A percentile compares a stretch with the other conserved stretches of the same genome.
Evolutionary conservation across 1,140 invertebrate species (phyloP).

Genomic region (Apocrypta bakeri): DNA sequence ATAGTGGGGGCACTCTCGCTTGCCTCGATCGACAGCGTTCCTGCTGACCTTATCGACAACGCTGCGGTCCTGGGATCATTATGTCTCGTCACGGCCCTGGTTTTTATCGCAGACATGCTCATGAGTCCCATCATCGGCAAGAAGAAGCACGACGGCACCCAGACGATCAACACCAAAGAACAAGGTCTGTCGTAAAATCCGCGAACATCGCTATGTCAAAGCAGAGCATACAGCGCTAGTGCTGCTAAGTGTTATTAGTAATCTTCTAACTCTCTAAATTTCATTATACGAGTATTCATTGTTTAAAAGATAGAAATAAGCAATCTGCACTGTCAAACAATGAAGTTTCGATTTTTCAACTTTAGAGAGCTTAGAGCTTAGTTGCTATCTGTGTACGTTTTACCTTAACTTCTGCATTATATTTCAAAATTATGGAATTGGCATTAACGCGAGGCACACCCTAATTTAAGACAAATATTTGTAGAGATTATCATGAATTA

Average conservation of each 20-base stretch:
- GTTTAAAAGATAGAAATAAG: too few relatives aligned
- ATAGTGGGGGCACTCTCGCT: slow-evolving; percentile 81
- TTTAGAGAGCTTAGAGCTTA: too few relatives aligned
- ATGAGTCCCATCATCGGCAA: slow-evolving; percentile 55
- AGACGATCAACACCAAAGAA: slow-evolving; percentile 62
- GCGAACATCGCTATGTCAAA: neutral
- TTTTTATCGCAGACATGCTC: slow-evolving; percentile 79
- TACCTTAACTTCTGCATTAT: neutral
- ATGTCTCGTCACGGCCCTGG: slow-evolving; percentile 79
- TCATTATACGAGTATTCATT: too few relatives aligned
- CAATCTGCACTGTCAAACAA: too few relatives aligned
- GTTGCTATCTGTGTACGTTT: too few relatives aligned
- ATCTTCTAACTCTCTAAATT: too few relatives aligned
- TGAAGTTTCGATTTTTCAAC: too few relatives aligned
- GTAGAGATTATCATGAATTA: slow-evolving; percentile 1
- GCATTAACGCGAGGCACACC: neutral
- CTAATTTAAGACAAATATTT: neutral
- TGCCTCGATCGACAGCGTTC: slow-evolving; percentile 82
- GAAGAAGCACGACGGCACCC: slow-evolving; percentile 59
- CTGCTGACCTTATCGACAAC: slow-evolving; percentile 80
- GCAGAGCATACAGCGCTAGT: neutral
- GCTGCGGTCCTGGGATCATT: slow-evolving; percentile 81
- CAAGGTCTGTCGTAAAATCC: slow-evolving; percentile 57
- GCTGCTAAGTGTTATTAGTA: neutral
- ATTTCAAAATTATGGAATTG: slow-evolving; percentile 33